Base-by-base conservation (phyloP, 2,888 invertebrate genomes). In the Rapana venosa region DNA sequence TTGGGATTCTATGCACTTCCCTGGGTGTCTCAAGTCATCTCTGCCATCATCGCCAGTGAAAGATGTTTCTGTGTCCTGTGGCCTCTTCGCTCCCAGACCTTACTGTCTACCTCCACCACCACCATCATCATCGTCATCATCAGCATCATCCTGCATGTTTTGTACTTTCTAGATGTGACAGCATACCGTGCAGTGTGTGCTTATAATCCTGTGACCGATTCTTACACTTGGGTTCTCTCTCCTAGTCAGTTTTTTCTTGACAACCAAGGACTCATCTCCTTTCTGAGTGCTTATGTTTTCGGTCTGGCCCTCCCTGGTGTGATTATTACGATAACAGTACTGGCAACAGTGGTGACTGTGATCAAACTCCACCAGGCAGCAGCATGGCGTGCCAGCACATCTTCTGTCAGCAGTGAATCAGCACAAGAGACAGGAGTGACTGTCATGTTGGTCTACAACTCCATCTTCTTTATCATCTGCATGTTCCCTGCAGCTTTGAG, bases 391-490 rank as follows among this genome's bases (percentile, higher is more conserved):
- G 86, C 58, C 58, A 36, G 30, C 61, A 61, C 86, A n/a, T 86
- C 86, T 8, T 47, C 86, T 17, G 20, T 20, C 26, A 61, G 86
- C 61, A 58, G 86, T 56, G 56, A 26, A n/a, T 56, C 86, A n/a
- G 32, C 86, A 1, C 86, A 56, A 26, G 86, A 61, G 26, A n/a
- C 26, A 8, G 58, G 17, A 0, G 13, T 86, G 58, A 58, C 61
- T 22, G 30, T 77, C n/a, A 77, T 77, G 74, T 77, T 77, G 66
- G 66, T 66, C 66, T 66, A 66, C 66, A 66, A 66, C 66, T 20
- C 74, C n/a, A n/a, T 87, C 66, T 77, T 88, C 79, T 77, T 88
- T 56, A 26, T 79, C 20, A 22, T 15, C 32, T 86, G 77, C 47
- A 79, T 47, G n/a, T 47, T 58, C 77, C 66, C 74, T 1, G 4